Evolutionary conservation across 2,888 invertebrate genomes (phyloP), one percentile per base, ranked within the genome.

Genomic region (Clunio marinus): DNA sequence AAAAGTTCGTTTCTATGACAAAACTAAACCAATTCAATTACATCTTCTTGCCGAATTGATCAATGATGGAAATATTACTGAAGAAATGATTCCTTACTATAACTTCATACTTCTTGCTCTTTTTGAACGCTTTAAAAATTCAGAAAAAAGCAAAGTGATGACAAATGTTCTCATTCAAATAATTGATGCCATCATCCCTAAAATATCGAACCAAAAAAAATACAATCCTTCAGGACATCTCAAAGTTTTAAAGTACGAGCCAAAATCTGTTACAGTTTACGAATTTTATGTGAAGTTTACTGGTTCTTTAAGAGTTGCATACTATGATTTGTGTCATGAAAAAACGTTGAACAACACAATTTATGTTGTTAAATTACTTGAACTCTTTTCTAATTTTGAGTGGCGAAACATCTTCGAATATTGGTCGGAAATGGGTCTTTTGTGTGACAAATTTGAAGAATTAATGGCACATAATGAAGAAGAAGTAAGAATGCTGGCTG

Each of bases 121-220:
- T 10, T 66, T 66, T 20, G 32, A 27, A n/a, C 20, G 20, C 15
- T 66, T 55, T n/a, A 51, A 55, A 15, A 17, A 45, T 10, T 22
- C 35, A 27, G 27, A 25, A 8, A 15, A 27, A 8, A 24, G 55
- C 35, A 55, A 22, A 22, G 35, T 66, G 0, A 28, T 55, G n/a
- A 15, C 32, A 32, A 66, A 66, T 24, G 66, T 55, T 7, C n/a
- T 66, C 2, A 32, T 66, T 2, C 66, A 66, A 22, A 55, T 66
- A 22, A 55, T 66, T 35, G 66, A 55, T 1, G 22, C 27, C 2
- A 4, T 66, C 1, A 24, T 27, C 5, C 51, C 66, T 0, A 66
- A 66, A 51, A 28, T 66, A 10, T 15, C 51, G 5, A 51, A 66
- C 22, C 66, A 66, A n/a, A 66, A 66, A 32, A 22, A 55, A 27